Percentiles rank a stretch among this genome's conserved stretches.
Conservation (phyloP, 2,797 vertebrate species). For the Kryptopterus vitreolus region DNA sequence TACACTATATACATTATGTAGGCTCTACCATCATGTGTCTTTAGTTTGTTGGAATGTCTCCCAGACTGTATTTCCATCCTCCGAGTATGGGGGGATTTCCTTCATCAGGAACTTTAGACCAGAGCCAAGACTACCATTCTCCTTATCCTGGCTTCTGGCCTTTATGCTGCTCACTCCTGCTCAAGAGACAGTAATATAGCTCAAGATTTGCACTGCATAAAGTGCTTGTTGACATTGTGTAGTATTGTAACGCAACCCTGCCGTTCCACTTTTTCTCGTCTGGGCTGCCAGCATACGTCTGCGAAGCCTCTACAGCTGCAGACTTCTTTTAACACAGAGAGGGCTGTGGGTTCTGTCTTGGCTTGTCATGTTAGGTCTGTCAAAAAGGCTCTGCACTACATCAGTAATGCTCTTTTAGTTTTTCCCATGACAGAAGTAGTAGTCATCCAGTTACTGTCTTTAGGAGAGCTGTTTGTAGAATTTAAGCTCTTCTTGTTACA, state of each 20-base stretch:
- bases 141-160: not conserved
- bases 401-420: slow-evolving; percentile 1
- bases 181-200: slow-evolving; percentile 1
- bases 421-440: not conserved
- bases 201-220: slow-evolving; percentile 7
- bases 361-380: slow-evolving; percentile 3
- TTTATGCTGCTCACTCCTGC: not conserved
- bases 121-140: slow-evolving; percentile 10
- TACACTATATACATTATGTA: not conserved
- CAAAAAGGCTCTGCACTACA: slow-evolving; percentile 16
- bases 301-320: not conserved
- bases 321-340: not conserved
- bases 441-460: not conserved
- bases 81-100: slow-evolving; percentile 1
- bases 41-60: slow-evolving; percentile 23
- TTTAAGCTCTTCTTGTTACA: not conserved
- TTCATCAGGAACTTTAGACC: not conserved
- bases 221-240: not conserved
- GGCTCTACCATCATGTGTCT: slow-evolving; percentile 1
- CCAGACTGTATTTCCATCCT: slow-evolving; percentile 20
- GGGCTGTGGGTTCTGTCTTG: slow-evolving; percentile 5
- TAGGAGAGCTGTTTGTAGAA: not conserved
- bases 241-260: not conserved
- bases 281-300: not conserved
- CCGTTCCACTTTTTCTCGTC: not conserved